Conservation (phyloP, 2,113 vertebrate genomes). For the Pluvianellus socialis region DNA sequence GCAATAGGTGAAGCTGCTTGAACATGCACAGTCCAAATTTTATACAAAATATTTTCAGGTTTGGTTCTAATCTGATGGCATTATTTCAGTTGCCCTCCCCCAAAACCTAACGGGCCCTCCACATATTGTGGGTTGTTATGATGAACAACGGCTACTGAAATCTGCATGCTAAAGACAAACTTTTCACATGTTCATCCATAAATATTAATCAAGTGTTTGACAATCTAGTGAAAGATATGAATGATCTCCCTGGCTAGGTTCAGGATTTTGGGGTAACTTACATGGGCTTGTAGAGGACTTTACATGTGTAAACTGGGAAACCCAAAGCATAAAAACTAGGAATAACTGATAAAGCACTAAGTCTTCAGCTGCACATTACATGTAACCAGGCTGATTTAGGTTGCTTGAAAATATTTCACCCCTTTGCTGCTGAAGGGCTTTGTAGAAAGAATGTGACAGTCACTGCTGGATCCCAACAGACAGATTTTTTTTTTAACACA, state of each 20-base stretch:
- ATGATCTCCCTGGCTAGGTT: neutral
- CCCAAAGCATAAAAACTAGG: neutral
- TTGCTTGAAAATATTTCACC: neutral
- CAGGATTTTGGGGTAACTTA: neutral
- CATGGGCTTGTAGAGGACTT: neutral
- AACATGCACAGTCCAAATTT: neutral
- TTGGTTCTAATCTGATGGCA: neutral
- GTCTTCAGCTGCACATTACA: neutral
- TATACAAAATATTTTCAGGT: neutral
- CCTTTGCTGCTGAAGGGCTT: neutral
- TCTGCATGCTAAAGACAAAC: neutral
- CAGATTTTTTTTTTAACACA: neutral
- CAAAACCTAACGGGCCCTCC: neutral
- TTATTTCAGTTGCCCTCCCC: neutral
- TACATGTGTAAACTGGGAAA: neutral
- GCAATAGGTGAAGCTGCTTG: neutral
- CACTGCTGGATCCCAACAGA: neutral
- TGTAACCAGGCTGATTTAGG: neutral
- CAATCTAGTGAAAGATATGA: neutral
- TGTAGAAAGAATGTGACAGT: constrained; percentile 37
- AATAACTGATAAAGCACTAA: constrained; percentile 33
- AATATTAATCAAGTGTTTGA: neutral
- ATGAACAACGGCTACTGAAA: neutral
- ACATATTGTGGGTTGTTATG: neutral
- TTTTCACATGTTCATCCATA: neutral